Conservation (phyloP, 2,797 vertebrate species). For the Pangasius djambal region DNA sequence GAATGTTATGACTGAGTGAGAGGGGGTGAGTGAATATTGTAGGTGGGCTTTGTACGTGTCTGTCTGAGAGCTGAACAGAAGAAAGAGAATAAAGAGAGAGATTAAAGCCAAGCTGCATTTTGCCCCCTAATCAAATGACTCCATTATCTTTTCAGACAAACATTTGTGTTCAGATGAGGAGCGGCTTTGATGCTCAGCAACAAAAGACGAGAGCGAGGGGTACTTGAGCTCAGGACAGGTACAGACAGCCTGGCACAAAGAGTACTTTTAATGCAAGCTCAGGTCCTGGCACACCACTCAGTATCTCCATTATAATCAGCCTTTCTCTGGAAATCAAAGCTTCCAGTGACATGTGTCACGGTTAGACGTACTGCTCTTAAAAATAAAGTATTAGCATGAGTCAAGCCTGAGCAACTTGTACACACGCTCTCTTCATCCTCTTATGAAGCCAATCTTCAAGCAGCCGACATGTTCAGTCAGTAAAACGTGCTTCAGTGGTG, state of each 20-base stretch:
- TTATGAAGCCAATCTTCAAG: neutral
- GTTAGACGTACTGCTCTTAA: neutral
- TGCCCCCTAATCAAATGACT: slow-evolving; percentile 41
- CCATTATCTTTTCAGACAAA: slow-evolving; percentile 47
- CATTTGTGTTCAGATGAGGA: slow-evolving; percentile 46
- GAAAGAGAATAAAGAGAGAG: slow-evolving; percentile 18
- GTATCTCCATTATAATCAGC: slow-evolving; percentile 8
- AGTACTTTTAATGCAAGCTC: slow-evolving; percentile 1
- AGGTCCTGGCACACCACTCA: slow-evolving; percentile 18
- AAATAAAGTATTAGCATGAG: slow-evolving; percentile 1
- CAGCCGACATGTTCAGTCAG: neutral
- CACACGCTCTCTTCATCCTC: neutral
- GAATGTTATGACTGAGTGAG: neutral
- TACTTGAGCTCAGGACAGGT: slow-evolving; percentile 35
- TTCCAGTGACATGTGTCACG: neutral
- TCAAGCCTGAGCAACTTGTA: neutral
- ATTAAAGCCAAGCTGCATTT: slow-evolving; percentile 27
- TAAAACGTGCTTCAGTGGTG: neutral
- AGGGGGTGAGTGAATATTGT: slow-evolving; percentile 10
- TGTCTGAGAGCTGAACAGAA: neutral
- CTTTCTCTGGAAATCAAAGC: neutral
- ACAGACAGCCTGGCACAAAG: slow-evolving; percentile 21
- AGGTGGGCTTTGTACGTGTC: neutral
- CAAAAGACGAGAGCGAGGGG: slow-evolving; percentile 33
- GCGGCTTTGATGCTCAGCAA: slow-evolving; percentile 45